These are phyloP conservation scores for Pectinophora gossypiella DNA, from an alignment of 1,140 invertebrate species.

Conservation along the genomic window DNA sequence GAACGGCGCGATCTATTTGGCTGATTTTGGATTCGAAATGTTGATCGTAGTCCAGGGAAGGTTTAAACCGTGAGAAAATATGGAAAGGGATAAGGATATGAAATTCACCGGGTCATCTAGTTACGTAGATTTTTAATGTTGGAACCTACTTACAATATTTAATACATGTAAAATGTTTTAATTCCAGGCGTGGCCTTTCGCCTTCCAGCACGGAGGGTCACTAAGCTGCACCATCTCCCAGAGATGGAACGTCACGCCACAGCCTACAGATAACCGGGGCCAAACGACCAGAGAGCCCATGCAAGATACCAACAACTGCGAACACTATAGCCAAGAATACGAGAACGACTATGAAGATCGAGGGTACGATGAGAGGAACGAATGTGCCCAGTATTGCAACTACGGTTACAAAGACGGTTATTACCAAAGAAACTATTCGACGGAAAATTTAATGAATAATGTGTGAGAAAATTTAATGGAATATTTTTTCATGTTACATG, in stretches of 20 bases:
- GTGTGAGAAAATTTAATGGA: no score
- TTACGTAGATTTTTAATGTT: no score
- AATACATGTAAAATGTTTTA: not conserved
- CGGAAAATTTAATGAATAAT: constrained; percentile 49
- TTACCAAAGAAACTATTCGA: constrained; percentile 54
- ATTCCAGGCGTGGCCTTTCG: constrained; percentile 63
- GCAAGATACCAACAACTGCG: constrained; percentile 27
- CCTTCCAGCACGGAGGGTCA: constrained; percentile 60
- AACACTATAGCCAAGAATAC: constrained; percentile 46
- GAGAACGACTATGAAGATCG: constrained; percentile 63
- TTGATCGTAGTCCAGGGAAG: no score
- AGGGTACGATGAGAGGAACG: constrained; percentile 49
- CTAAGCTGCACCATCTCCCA: constrained; percentile 59
- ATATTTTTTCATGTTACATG: no score
- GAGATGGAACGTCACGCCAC: constrained; percentile 45
- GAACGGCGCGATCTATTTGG: no score
- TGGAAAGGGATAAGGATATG: no score
- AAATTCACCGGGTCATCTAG: no score
- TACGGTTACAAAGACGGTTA: constrained; percentile 62
- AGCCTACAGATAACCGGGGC: constrained; percentile 14
- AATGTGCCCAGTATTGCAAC: constrained; percentile 46
- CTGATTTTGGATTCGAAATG: no score
- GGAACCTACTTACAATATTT: no score
- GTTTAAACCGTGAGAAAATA: no score
- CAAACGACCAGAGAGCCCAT: not conserved